Evolutionary conservation across 2,888 invertebrate genomes (phyloP).

Genomic region (Uropetala carovei): DNA sequence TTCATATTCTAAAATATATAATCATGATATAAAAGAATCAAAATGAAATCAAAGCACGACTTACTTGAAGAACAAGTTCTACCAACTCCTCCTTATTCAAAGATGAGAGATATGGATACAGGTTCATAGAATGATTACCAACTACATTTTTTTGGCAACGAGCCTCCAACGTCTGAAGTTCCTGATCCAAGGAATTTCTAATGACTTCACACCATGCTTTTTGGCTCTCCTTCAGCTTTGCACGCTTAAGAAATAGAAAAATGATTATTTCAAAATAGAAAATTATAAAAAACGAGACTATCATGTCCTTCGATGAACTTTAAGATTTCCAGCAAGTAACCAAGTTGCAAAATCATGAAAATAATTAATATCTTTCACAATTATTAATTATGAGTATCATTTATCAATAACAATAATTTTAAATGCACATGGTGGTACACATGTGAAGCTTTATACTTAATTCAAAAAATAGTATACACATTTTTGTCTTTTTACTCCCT

Average conservation of each 20-base stretch:
- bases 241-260: slow-evolving; percentile 76
- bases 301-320: too few species aligned
- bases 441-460: too few species aligned
- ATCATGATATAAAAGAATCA: slow-evolving; percentile 35
- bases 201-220: slow-evolving; percentile 82
- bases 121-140: slow-evolving; percentile 75
- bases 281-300: too few species aligned
- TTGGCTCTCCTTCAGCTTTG: slow-evolving; percentile 80
- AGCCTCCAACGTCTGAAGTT: slow-evolving; percentile 80
- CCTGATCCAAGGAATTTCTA: slow-evolving; percentile 81
- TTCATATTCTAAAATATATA: slow-evolving; percentile 24
- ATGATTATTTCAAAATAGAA: too few species aligned
- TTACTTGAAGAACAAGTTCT: slow-evolving; percentile 75
- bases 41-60: slow-evolving; percentile 71
- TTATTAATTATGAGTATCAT: too few species aligned
- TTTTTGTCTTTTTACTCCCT: too few species aligned
- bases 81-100: slow-evolving; percentile 76
- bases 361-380: too few species aligned
- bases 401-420: too few species aligned
- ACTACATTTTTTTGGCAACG: slow-evolving; percentile 77
- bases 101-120: slow-evolving; percentile 85
- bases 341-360: too few species aligned
- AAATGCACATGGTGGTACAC: too few species aligned
- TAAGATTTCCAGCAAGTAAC: too few species aligned
- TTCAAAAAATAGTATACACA: too few species aligned